Evolutionary conservation across 1,140 invertebrate genomes (phyloP).

Genomic region (Manduca sexta): DNA sequence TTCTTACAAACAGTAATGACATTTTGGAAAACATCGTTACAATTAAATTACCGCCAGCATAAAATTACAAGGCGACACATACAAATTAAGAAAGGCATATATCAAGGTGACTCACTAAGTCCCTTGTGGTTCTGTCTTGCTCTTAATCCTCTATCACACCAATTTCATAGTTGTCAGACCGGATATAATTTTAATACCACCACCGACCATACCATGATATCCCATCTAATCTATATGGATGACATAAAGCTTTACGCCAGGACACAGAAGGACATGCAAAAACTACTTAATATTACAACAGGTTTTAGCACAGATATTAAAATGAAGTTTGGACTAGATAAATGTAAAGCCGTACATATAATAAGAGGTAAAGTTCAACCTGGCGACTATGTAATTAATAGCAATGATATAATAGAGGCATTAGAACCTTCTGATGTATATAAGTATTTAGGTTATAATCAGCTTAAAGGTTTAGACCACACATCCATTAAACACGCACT

Average conservation of each 20-base stretch:
- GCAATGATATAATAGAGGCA: constrained; percentile 6
- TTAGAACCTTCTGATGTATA: constrained; percentile 19
- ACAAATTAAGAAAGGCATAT: neutral
- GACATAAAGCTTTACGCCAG: too few species aligned
- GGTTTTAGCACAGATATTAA: too few species aligned
- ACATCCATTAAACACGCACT: constrained; percentile 19
- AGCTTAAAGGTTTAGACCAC: constrained; percentile 16
- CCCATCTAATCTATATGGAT: too few species aligned
- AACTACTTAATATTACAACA: too few species aligned
- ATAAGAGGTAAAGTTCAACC: constrained; percentile 14
- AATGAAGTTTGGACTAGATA: neutral
- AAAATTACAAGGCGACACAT: too few species aligned
- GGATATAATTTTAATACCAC: neutral
- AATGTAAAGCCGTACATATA: constrained; percentile 26
- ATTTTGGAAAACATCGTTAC: too few species aligned
- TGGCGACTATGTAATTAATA: constrained; percentile 7
- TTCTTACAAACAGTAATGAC: too few species aligned
- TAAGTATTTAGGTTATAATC: constrained; percentile 29
- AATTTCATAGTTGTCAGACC: neutral
- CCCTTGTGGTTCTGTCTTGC: neutral
- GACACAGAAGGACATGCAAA: too few species aligned
- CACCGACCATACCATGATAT: too few species aligned
- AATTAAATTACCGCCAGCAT: too few species aligned
- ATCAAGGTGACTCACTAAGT: neutral
- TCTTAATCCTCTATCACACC: neutral